phyloP scores from a whole-genome alignment of 2,797 vertebrate species.

The Spea hammondii region DNA sequence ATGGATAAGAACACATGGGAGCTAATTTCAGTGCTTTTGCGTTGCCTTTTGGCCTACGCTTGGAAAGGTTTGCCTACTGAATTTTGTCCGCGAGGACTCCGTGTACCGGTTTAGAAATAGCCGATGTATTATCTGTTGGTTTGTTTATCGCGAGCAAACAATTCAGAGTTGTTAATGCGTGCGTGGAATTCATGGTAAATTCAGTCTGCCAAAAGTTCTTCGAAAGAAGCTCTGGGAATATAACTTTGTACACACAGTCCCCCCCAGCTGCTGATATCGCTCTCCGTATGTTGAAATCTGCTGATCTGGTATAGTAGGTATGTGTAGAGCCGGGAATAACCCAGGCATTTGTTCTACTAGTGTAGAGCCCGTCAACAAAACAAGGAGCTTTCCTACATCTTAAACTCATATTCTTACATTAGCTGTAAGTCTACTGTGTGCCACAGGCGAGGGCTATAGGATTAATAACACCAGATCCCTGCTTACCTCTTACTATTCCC shows the following conservation, averaged over 20 bases:
- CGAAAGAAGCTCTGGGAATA: slow-evolving; percentile 35
- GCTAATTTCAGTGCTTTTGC: not conserved
- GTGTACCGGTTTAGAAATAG: not conserved
- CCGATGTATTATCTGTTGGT: not conserved
- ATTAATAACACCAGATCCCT: too few species aligned
- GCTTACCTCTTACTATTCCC: too few species aligned
- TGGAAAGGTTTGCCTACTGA: not conserved
- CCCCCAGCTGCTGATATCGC: not conserved
- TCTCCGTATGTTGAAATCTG: slow-evolving; percentile 16
- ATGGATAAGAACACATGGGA: not conserved
- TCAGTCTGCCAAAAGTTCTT: slow-evolving; percentile 32
- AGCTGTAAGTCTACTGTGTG: too few species aligned
- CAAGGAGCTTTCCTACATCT: too few species aligned
- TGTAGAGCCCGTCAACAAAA: not conserved
- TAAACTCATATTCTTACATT: too few species aligned
- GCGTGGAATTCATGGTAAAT: slow-evolving; percentile 37
- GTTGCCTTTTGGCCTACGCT: not conserved
- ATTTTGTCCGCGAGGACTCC: not conserved
- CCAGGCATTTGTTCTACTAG: not conserved
- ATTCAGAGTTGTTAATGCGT: not conserved
- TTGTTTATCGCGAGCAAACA: slow-evolving; percentile 9
- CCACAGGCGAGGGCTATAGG: too few species aligned
- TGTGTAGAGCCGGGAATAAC: not conserved
- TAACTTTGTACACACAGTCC: slow-evolving; percentile 39
- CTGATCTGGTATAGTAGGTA: not conserved